Percentiles rank a stretch among this genome's conserved stretches.
Evolutionary conservation across 2,113 vertebrate species (phyloP).

Genomic region (Ctenomys sociabilis): DNA sequence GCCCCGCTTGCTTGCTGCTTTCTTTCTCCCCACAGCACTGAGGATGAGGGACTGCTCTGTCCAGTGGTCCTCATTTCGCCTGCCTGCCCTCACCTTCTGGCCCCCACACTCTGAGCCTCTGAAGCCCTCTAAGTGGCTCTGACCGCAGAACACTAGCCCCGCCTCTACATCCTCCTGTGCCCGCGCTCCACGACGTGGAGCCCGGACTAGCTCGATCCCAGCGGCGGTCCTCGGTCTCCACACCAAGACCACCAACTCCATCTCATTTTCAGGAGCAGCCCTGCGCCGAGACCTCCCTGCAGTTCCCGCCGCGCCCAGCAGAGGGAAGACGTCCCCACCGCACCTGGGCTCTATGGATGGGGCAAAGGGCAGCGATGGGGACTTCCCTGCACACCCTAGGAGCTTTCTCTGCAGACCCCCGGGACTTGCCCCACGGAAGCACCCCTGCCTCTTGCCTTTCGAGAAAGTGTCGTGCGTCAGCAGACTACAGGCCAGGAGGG

Average conservation of each 20-base stretch:
- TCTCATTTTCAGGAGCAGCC: not conserved
- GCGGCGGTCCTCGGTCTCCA: not conserved
- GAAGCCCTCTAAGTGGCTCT: no score
- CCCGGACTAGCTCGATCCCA: not conserved
- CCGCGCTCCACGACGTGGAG: not conserved
- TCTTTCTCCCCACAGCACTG: not conserved
- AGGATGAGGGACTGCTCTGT: not conserved
- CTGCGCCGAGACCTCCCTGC: no score
- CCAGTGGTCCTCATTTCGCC: no score
- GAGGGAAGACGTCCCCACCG: not conserved
- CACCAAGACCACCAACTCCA: no score
- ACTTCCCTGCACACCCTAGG: not conserved
- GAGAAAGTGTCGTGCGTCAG: not conserved
- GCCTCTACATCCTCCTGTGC: not conserved
- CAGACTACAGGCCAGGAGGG: not conserved
- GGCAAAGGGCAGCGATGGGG: not conserved
- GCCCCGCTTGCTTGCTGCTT: not conserved
- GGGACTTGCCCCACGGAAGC: no score
- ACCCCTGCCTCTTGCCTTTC: not conserved
- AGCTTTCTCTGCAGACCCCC: not conserved
- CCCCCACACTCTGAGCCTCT: not conserved
- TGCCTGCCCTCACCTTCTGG: not conserved
- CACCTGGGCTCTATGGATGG: rapidly evolving
- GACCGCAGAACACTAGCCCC: not conserved
- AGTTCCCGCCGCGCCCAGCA: not conserved